Conservation (phyloP, 2,113 vertebrate genomes). For the Picathartes gymnocephalus region DNA sequence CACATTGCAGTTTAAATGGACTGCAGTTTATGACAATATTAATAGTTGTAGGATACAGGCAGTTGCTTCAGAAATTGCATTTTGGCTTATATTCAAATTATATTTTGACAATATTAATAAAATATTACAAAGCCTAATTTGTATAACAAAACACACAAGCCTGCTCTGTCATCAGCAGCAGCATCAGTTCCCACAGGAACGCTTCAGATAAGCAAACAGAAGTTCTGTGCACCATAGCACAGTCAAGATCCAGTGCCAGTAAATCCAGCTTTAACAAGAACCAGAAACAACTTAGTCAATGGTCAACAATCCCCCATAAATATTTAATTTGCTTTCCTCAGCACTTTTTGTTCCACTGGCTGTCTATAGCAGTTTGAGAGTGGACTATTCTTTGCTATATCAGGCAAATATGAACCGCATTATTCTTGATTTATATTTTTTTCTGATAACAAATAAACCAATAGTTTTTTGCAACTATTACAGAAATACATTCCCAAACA, state of each 20-base stretch:
- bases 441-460: not conserved
- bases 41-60: not conserved
- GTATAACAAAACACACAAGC: not conserved
- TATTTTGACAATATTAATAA: not conserved
- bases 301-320: not conserved
- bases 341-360: not conserved
- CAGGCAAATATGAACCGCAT: not conserved
- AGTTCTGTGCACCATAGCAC: not conserved
- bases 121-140: not conserved
- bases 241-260: not conserved
- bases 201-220: not conserved
- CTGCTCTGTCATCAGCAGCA: not conserved
- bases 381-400: rapidly evolving
- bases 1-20: not conserved
- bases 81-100: not conserved
- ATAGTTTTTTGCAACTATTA: not conserved
- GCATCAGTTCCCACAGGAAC: not conserved
- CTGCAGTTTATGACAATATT: not conserved
- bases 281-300: not conserved
- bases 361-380: not conserved
- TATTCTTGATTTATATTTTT: not conserved
- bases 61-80: not conserved
- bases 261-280: not conserved
- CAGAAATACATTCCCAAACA: not conserved
- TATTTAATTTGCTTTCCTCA: not conserved